These are phyloP conservation scores for Anser cygnoides DNA, from an alignment of 2,113 vertebrate species.

Conservation along the genomic window DNA sequence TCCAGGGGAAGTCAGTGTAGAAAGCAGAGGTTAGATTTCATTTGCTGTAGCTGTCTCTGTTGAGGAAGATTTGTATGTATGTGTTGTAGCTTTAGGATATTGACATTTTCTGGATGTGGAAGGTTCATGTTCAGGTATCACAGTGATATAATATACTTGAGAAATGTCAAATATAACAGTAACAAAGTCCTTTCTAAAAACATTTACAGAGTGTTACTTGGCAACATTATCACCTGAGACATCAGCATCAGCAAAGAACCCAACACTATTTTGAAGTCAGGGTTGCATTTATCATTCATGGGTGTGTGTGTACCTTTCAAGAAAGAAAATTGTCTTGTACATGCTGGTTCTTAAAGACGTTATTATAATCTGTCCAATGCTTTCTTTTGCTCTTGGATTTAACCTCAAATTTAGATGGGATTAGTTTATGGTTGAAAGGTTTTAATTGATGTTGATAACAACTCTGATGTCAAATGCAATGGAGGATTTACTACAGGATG, in stretches of 20 bases:
- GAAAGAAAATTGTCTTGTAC: not conserved
- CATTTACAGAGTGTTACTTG: not conserved
- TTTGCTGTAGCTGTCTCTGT: not conserved
- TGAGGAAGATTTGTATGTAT: not conserved
- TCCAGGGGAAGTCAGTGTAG: not conserved
- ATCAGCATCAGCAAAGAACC: not conserved
- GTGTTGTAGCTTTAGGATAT: not conserved
- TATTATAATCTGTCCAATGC: not conserved
- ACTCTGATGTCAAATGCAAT: not conserved
- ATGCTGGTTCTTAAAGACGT: not conserved
- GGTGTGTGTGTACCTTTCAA: not conserved
- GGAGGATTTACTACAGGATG: not conserved
- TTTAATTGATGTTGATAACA: not conserved
- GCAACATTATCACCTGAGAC: not conserved
- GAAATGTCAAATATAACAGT: not conserved
- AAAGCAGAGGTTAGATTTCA: not conserved
- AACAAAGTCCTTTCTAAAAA: not conserved
- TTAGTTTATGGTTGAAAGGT: not conserved
- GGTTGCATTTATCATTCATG: not conserved
- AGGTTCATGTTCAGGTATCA: not conserved
- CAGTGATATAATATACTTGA: not conserved
- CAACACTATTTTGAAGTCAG: not conserved
- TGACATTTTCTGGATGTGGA: not conserved
- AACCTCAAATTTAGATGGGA: not conserved
- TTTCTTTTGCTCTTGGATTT: not conserved